Percentiles rank a stretch among this genome's conserved stretches.
Evolutionary conservation across 2,797 vertebrate genomes (phyloP).

Genomic region (Intellagama lesueurii): DNA sequence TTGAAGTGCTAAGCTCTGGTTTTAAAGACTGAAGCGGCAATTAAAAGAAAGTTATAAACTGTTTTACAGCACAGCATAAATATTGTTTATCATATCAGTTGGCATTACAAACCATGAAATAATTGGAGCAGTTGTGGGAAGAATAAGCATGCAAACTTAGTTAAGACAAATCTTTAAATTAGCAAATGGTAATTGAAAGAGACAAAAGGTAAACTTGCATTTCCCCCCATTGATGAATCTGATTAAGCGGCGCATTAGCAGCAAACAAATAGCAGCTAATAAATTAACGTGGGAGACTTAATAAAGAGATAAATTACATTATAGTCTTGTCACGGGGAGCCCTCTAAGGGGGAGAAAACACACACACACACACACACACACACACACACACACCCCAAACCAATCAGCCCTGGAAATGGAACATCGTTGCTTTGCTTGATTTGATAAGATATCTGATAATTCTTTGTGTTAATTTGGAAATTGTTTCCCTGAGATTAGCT

Average conservation of each 20-base stretch:
- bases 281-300: constrained; percentile 59
- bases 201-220: constrained; percentile 67
- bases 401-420: constrained; percentile 16
- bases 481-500: constrained; percentile 2
- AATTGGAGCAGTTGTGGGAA: constrained; percentile 83
- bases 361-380: background rate
- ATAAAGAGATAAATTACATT: constrained; percentile 64
- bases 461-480: constrained; percentile 4
- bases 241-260: constrained; percentile 55
- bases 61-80: constrained; percentile 86
- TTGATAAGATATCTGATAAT: rapidly evolving
- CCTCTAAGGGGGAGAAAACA: constrained; percentile 21
- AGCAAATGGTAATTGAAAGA: constrained; percentile 72
- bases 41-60: constrained; percentile 90
- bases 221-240: constrained; percentile 62
- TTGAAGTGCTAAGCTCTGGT: constrained; percentile 85
- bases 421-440: background rate
- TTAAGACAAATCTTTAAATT: constrained; percentile 70
- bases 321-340: constrained; percentile 45
- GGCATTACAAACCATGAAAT: constrained; percentile 81
- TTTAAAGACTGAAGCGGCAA: constrained; percentile 91
- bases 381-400: background rate
- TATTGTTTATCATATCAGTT: constrained; percentile 88
- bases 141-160: constrained; percentile 67
- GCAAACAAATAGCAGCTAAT: constrained; percentile 63